These are phyloP conservation scores for Cylindroiulus punctatus DNA, from an alignment of 2,888 invertebrate species.

Conservation along the genomic window DNA sequence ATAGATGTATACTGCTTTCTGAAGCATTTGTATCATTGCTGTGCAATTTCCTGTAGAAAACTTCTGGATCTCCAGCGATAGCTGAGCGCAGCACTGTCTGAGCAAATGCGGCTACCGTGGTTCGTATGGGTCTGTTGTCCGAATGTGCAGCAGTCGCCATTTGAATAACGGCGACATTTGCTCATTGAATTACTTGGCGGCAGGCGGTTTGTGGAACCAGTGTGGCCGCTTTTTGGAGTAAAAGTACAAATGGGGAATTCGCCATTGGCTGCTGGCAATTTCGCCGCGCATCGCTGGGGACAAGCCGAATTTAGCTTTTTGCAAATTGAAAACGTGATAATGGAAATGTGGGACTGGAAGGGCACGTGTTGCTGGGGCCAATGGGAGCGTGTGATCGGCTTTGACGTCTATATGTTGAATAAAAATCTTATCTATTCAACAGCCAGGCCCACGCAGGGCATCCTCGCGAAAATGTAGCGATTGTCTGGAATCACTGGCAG, in stretches of 20 bases:
- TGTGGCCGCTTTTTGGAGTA: conserved; percentile 1
- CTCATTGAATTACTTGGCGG: conserved; percentile 29
- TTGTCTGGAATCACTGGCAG: neutral
- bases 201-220: neutral
- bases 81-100: too few species aligned
- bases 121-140: neutral
- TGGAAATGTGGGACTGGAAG: conserved; percentile 28
- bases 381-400: conserved; percentile 43
- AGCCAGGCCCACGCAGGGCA: neutral
- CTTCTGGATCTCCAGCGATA: too few species aligned
- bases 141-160: neutral
- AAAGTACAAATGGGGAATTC: conserved; percentile 26
- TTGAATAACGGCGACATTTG: neutral
- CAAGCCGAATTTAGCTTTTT: conserved; percentile 41
- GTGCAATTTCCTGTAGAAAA: too few species aligned
- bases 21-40: too few species aligned
- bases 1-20: too few species aligned
- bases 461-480: neutral
- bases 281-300: conserved; percentile 29
- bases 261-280: conserved; percentile 45
- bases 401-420: neutral
- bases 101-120: too few species aligned
- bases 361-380: conserved; percentile 27
- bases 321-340: conserved; percentile 42
- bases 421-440: neutral